phyloP scores from a whole-genome alignment of 2,113 vertebrate genomes.

The Callocephalon fimbriatum region DNA sequence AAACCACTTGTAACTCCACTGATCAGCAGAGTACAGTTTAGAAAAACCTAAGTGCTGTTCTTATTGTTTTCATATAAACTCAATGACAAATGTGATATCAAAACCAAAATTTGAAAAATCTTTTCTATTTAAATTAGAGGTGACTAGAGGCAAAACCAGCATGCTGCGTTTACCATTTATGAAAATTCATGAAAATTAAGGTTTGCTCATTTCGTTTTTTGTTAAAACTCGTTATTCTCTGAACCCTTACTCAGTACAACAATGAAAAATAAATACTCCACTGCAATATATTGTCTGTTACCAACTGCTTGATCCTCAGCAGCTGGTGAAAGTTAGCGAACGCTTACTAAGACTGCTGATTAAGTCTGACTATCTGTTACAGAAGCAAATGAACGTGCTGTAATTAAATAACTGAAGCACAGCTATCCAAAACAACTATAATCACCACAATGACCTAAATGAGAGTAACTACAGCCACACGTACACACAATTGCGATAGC shows the following conservation, averaged over 20 bases:
- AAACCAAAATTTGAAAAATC: slow-evolving; percentile 4
- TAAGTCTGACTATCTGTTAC: neutral
- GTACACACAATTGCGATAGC: neutral
- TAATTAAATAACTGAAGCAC: neutral
- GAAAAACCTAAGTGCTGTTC: slow-evolving; percentile 56
- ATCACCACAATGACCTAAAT: neutral
- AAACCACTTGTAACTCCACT: slow-evolving; percentile 58
- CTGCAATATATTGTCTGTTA: neutral
- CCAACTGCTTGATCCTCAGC: neutral
- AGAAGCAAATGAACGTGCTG: neutral
- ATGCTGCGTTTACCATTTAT: slow-evolving; percentile 45
- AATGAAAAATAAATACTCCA: neutral
- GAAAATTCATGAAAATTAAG: slow-evolving; percentile 44
- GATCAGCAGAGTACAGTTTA: slow-evolving; percentile 54
- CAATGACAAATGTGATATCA: slow-evolving; percentile 51
- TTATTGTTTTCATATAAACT: slow-evolving; percentile 65
- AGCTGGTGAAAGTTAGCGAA: neutral
- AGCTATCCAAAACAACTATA: neutral
- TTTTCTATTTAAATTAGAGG: slow-evolving; percentile 45
- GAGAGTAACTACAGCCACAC: neutral
- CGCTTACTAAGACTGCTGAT: neutral
- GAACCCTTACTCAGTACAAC: neutral
- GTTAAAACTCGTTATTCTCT: neutral
- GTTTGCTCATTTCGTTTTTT: slow-evolving; percentile 48
- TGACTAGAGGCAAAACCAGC: slow-evolving; percentile 50